These are phyloP conservation scores for Lacerta viridis DNA, from an alignment of 2,797 vertebrate genomes.

Conservation along the genomic window DNA sequence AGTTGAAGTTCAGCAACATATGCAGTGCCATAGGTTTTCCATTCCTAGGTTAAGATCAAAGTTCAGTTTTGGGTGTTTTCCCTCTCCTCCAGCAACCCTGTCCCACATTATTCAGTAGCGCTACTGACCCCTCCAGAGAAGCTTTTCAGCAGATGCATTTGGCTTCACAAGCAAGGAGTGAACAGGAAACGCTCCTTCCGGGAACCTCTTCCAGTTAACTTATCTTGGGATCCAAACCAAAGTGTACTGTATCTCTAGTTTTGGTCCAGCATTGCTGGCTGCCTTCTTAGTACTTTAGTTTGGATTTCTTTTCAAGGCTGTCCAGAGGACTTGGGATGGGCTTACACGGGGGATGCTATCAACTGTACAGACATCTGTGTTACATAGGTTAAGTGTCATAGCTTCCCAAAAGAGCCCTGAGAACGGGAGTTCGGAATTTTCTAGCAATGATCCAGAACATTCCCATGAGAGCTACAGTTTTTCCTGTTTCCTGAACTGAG, in stretches of 20 bases:
- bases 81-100: too few relatives aligned
- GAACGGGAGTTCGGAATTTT: neutral
- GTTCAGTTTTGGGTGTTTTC: too few relatives aligned
- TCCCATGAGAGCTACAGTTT: neutral
- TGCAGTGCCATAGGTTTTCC: too few relatives aligned
- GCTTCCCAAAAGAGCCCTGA: neutral
- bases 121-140: too few relatives aligned
- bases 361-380: neutral
- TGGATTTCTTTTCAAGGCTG: neutral
- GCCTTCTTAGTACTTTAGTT: neutral
- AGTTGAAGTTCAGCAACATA: too few relatives aligned
- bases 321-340: neutral
- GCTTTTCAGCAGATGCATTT: too few relatives aligned
- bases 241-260: neutral
- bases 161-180: too few relatives aligned
- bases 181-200: too few relatives aligned
- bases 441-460: neutral
- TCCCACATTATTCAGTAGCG: too few relatives aligned
- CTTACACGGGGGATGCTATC: neutral
- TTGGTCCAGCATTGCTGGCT: neutral
- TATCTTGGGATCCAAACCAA: too few relatives aligned
- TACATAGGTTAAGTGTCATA: neutral
- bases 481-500: neutral
- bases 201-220: too few relatives aligned
- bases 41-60: too few relatives aligned